These are phyloP conservation scores for Nephila pilipes DNA, from an alignment of 1,140 invertebrate genomes.

Conservation along the genomic window DNA sequence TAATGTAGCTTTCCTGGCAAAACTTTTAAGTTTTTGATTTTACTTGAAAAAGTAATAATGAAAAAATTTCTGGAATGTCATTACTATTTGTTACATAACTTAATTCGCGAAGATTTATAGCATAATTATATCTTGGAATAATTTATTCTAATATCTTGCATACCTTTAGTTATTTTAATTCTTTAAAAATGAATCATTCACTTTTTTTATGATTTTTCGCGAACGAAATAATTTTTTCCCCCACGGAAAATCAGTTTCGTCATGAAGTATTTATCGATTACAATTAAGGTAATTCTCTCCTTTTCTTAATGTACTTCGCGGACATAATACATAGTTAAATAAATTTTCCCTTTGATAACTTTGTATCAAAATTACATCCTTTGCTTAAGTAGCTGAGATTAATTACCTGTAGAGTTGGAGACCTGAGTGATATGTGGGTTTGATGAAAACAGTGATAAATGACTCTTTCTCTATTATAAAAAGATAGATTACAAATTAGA, in stretches of 20 bases:
- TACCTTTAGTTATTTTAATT: not conserved
- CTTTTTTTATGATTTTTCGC: not conserved
- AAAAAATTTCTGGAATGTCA: not conserved
- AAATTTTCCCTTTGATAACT: not conserved
- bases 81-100: slow-evolving; percentile 7
- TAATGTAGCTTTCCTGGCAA: too few species aligned
- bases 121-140: slow-evolving; percentile 11
- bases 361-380: not conserved
- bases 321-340: too few species aligned
- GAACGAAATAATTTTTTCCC: not conserved
- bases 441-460: too few species aligned
- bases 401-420: too few species aligned
- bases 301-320: not conserved
- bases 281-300: not conserved
- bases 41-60: not conserved
- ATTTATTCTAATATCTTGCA: not conserved
- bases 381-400: too few species aligned
- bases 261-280: slow-evolving; percentile 9
- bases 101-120: not conserved
- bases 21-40: not conserved
- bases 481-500: too few species aligned
- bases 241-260: not conserved
- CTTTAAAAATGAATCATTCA: not conserved
- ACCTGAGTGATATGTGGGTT: too few species aligned
- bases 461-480: too few species aligned